phyloP scores from a whole-genome alignment of 2,888 invertebrate genomes.

The Candidula unifasciata region DNA sequence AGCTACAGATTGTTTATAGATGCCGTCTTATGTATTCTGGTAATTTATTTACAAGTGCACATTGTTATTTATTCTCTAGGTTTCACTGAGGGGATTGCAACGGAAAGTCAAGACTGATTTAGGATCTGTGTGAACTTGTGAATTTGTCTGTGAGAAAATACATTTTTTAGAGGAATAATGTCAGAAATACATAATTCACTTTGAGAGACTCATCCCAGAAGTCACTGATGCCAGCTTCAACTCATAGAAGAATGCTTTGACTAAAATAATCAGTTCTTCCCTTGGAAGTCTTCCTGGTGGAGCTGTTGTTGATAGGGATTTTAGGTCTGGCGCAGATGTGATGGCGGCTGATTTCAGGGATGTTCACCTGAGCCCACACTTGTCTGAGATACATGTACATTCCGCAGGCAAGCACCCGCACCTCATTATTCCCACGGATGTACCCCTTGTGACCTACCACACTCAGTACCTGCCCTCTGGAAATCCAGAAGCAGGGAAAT shows the following conservation, averaged over 20 bases:
- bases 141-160: not conserved
- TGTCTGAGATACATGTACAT: conserved; percentile 37
- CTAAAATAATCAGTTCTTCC: not conserved
- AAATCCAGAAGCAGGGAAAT: conserved; percentile 42
- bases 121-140: not conserved
- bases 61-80: not conserved
- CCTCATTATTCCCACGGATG: not conserved
- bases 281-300: not conserved
- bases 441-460: conserved; percentile 23
- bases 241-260: not conserved
- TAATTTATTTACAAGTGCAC: not conserved
- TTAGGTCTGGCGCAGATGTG: not conserved
- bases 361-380: not conserved
- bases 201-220: not conserved
- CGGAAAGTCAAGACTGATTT: not conserved
- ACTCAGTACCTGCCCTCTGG: conserved; percentile 42
- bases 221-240: not conserved
- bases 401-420: conserved; percentile 35
- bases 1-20: too few species aligned
- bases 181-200: not conserved
- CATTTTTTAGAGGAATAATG: not conserved
- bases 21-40: not conserved
- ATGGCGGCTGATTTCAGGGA: conserved; percentile 41
- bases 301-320: not conserved
- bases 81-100: not conserved